Conservation (phyloP, 1,140 invertebrate species). For the Tetranychus urticae region DNA sequence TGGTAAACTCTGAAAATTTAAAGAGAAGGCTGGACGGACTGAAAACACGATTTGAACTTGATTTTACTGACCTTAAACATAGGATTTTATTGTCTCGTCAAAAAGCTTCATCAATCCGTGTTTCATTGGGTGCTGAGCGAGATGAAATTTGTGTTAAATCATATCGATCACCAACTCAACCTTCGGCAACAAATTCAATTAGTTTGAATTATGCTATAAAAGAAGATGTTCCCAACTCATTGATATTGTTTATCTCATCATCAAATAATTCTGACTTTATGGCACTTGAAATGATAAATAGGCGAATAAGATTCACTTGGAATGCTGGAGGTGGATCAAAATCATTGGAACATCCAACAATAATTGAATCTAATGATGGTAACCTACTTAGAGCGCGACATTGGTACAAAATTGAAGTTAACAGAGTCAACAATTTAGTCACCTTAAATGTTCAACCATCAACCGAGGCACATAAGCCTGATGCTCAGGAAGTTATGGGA, state of each 20-base stretch:
- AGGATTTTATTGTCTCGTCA: conserved; percentile 51
- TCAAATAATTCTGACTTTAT: conserved; percentile 36
- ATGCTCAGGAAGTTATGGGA: conserved; percentile 9
- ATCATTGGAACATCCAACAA: conserved; percentile 27
- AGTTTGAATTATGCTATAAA: conserved; percentile 37
- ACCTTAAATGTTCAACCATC: conserved; percentile 17
- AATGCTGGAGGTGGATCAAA: conserved; percentile 42
- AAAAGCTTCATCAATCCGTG: conserved; percentile 49
- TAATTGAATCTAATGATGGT: conserved; percentile 28
- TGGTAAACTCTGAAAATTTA: conserved; percentile 11
- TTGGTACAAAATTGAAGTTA: conserved; percentile 46
- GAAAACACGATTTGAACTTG: conserved; percentile 24
- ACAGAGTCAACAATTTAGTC: conserved; percentile 21
- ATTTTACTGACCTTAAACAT: conserved; percentile 38
- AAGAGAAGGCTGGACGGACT: conserved; percentile 11
- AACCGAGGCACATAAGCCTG: conserved; percentile 8
- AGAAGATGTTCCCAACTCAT: conserved; percentile 30
- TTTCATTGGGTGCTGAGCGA: conserved; percentile 35
- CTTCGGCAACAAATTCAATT: conserved; percentile 43
- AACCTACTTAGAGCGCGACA: conserved; percentile 30
- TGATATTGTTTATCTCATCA: conserved; percentile 35
- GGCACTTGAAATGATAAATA: conserved; percentile 46
- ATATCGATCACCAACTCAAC: conserved; percentile 35
- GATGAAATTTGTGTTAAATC: conserved; percentile 40
- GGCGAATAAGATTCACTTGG: conserved; percentile 47